Evolutionary conservation across 2,888 invertebrate species (phyloP), one percentile per base, ranked within the genome.

Genomic region (Neelides folsomi): DNA sequence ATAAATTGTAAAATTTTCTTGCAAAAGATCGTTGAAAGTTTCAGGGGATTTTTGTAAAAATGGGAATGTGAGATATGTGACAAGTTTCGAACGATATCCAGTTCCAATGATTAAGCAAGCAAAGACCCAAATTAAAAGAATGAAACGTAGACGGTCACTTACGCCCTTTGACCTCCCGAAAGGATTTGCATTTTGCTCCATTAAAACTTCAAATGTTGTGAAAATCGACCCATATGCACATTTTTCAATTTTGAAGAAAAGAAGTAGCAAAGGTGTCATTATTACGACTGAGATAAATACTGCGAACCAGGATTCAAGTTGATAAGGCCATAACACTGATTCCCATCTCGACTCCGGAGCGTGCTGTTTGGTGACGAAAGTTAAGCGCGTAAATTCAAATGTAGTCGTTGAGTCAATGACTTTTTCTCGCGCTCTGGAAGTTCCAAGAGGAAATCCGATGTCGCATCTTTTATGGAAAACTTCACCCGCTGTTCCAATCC

Each of bases 21-120:
- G 46, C 1, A 44, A 51, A 1, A 58, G 47, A 34, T 55, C 46
- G 36, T 47, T 36, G 39, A 58, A 58, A 9, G 53, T 55, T 7
- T 51, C 51, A 1, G 55, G 55, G 9, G 47, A 43, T 1, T 49
- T 41, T 34, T 53, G 49, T 1, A 36, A 15, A 13, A 34, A 53
- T 7, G 58, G 58, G 43, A 58, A 58, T 6, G 55, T 53, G 2
- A 58, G 34, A 34, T 51, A 57, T 2, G 49, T 27, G 1, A 58
- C 55, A 2, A 58, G 44, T 37, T 51, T 48, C 7, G 58, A 58
- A 4, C 48, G 47, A 49, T 58, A 58, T 7, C 47, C 58, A 9
- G 55, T 55, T 8, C 51, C 49, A 10, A 58, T 38, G 19, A 58
- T 49, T 13, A 58, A 12, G 15, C 48, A 34, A 7, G 36, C 43